Evolutionary conservation across 2,797 vertebrate species (phyloP), one percentile per base, ranked within the genome.

Genomic region (Peromyscus attwateri): DNA sequence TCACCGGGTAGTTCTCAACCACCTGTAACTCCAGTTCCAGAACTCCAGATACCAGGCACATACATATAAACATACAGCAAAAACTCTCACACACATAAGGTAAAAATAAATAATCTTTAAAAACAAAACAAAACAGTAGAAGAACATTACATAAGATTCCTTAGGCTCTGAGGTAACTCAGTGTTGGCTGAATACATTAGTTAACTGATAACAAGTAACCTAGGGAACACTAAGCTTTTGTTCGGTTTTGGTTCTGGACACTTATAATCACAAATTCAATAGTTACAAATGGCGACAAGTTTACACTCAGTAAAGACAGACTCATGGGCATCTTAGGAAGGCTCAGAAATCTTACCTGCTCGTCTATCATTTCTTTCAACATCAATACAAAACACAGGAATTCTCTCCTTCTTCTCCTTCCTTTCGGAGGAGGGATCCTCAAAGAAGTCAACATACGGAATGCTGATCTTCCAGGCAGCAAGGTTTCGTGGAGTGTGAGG

Each of bases 371-470:
- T 99, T 80, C 99, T 99, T 92, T 99, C 99, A 92, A 99, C 99
- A 34, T 99, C 99, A 98, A 99, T 99, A 98, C 99, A 99, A 98
- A 99, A 99, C 7, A 99, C 99, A 16, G 99, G 99, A 97, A 99
- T 98, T 97, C 98, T 99, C 97, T 99, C 99, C 97, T 99, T 99
- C 98, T 99, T 99, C 31, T 97, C 98, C 96, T 97, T 99, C 85
- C 98, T 99, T 98, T 99, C 99, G 95, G 97, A 95, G 29, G 98
- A 98, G 12, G 99, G 98, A 89, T 99, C 99, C 0, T 99, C 99
- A 97, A 98, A 99, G 89, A 99, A 98, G 98, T 99, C 99, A 80
- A 99, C 99, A 92, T 98, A 99, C 0, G 99, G 99, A 98, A 99
- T 99, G 98, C 97, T 98, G 97, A 99, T 99, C 98, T 98, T 99